A percentile compares a stretch with the other conserved stretches of the same genome.
phyloP scores from a whole-genome alignment of 2,113 vertebrate species.

The Antidorcas marsupialis region DNA sequence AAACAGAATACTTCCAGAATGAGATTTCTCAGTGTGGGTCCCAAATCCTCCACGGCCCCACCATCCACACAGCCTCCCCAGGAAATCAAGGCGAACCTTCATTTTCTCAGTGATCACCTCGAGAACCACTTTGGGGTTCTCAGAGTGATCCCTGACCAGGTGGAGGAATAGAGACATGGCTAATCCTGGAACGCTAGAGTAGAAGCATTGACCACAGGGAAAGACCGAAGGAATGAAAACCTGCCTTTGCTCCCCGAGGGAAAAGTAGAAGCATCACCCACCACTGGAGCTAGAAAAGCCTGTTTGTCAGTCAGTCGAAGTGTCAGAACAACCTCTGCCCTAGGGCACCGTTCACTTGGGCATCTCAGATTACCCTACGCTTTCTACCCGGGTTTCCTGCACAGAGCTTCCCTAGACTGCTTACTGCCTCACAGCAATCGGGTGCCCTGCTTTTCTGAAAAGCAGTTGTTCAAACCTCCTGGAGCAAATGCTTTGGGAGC shows the following conservation, averaged over 20 bases:
- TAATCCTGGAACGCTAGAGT: not conserved
- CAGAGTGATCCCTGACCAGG: not conserved
- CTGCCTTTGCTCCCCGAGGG: not conserved
- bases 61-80: rapidly evolving
- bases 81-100: rapidly evolving
- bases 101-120: rapidly evolving
- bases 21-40: not conserved
- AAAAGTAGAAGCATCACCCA: not conserved
- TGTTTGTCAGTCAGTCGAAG: not conserved
- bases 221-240: not conserved
- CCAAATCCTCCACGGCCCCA: rapidly evolving
- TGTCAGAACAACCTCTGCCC: not conserved
- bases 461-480: not conserved
- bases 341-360: rapidly evolving
- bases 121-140: not conserved
- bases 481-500: rapidly evolving
- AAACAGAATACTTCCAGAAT: rapidly evolving
- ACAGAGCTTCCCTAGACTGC: not conserved
- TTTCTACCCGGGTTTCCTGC: rapidly evolving
- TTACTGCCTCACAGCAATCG: rapidly evolving
- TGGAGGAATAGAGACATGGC: rapidly evolving
- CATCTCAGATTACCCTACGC: rapidly evolving
- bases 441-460: not conserved
- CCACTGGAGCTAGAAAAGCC: not conserved
- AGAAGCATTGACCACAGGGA: not conserved